Evolutionary conservation across 1,140 invertebrate species (phyloP), one percentile per base, ranked within the genome.

Genomic region (Dendroctonus valens): DNA sequence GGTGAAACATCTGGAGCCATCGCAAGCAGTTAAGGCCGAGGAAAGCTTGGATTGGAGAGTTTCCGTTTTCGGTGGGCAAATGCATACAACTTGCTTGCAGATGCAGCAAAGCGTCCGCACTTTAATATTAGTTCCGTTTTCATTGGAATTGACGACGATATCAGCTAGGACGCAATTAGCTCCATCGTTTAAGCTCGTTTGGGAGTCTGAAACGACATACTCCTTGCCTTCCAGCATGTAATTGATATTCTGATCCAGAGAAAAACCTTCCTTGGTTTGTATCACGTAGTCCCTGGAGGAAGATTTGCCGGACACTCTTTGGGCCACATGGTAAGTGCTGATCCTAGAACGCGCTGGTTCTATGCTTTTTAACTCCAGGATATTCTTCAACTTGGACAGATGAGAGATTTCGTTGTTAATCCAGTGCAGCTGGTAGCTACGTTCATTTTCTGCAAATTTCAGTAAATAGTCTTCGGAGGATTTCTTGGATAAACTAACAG

Each of bases 331-430:
- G 46, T 59, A 58, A 52, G 39, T 14, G 11, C 15, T 44, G 44
- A 59, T 15, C 11, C 9, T 53, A 7, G n/a, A 11, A 48, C n/a
- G n/a, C 8, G 39, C 9, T 14, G 11, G 14, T 58, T 7, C 15
- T 50, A 12, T 40, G 37, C 12, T 14, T 63, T 53, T 48, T 7
- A 15, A 8, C 11, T 60, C 60, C 12, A 57, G 52, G 55, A 58
- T 61, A 9, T 37, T 50, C 26, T 60, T 74, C 11, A 78, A 64
- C 66, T 75, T 76, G 4, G 51, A 68, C 39, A 78, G 70, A 65
- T 78, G 72, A 11, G 49, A 61, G 9, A 77, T 78, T 65, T 77
- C 75, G 42, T 71, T 74, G 41, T 75, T 72, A 12, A 78, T 77
- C 76, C 77, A 78, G 42, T 59, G 51, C 3, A 78, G 15, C 62